These are phyloP conservation scores for Zosterops hypoxanthus DNA, from an alignment of 2,113 vertebrate genomes.

Conservation along the genomic window DNA sequence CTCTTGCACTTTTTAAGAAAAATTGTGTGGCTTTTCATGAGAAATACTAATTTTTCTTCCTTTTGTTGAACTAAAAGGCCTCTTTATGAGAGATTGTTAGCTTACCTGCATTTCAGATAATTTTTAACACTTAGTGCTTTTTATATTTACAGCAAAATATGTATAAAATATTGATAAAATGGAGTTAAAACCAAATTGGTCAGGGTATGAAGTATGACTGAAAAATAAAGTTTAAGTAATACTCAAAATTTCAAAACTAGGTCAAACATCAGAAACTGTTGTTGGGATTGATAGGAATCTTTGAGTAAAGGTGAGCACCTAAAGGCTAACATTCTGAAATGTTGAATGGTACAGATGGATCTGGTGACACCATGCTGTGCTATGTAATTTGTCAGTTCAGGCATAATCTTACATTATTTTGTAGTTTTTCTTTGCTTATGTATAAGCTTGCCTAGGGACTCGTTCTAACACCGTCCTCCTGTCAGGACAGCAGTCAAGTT, in stretches of 20 bases:
- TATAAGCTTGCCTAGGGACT: neutral
- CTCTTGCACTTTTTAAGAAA: neutral
- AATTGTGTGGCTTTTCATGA: neutral
- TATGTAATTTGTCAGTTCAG: neutral
- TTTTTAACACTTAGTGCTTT: neutral
- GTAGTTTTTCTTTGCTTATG: accelerated
- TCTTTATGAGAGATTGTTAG: neutral
- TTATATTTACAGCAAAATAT: neutral
- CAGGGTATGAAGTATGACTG: neutral
- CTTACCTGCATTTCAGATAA: neutral
- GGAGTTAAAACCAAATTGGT: neutral
- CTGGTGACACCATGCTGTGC: neutral
- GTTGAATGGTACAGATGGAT: neutral
- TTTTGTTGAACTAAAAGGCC: neutral
- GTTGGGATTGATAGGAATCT: neutral
- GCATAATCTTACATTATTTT: neutral
- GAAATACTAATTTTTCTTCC: neutral
- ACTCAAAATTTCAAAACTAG: neutral
- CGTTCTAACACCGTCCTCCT: neutral
- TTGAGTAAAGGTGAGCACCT: neutral
- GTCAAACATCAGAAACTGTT: neutral
- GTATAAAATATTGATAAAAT: neutral
- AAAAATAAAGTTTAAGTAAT: neutral
- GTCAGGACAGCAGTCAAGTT: neutral
- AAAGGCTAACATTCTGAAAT: neutral